These are phyloP conservation scores for Macrocentrus cingulum DNA, from an alignment of 1,140 invertebrate genomes.

Conservation along the genomic window DNA sequence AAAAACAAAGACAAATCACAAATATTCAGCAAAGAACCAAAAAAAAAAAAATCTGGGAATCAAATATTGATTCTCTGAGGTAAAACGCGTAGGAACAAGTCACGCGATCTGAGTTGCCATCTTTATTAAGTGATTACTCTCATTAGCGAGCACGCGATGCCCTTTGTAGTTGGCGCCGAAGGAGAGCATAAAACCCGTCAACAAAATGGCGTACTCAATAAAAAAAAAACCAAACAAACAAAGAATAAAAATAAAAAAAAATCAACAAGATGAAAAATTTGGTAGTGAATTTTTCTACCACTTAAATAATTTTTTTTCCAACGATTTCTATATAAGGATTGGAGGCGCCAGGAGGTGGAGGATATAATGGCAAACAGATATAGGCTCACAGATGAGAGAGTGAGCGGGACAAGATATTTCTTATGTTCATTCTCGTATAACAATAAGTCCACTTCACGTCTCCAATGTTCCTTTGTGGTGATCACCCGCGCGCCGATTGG, in stretches of 20 bases:
- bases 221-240: neutral
- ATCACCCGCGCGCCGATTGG: conserved; percentile 35
- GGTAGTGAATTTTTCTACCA: too few species aligned
- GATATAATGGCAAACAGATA: too few species aligned
- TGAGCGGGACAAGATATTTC: conserved; percentile 1
- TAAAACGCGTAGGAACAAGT: conserved; percentile 34
- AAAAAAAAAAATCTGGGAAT: conserved; percentile 42
- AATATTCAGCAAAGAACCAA: too few species aligned
- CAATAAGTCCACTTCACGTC: conserved; percentile 2
- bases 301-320: too few species aligned
- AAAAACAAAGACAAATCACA: too few species aligned
- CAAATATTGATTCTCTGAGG: conserved; percentile 52
- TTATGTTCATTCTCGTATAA: neutral
- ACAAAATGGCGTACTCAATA: neutral
- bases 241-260: too few species aligned
- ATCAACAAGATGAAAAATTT: too few species aligned
- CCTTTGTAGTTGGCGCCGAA: conserved; percentile 24
- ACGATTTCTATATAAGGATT: too few species aligned
- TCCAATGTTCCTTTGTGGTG: conserved; percentile 15
- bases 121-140: conserved; percentile 59
- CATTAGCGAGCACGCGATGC: conserved; percentile 56
- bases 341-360: too few species aligned
- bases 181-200: neutral
- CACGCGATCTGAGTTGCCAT: conserved; percentile 47
- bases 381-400: too few species aligned